phyloP scores from a whole-genome alignment of 1,140 invertebrate genomes.

The Leptoteleia sp. region DNA sequence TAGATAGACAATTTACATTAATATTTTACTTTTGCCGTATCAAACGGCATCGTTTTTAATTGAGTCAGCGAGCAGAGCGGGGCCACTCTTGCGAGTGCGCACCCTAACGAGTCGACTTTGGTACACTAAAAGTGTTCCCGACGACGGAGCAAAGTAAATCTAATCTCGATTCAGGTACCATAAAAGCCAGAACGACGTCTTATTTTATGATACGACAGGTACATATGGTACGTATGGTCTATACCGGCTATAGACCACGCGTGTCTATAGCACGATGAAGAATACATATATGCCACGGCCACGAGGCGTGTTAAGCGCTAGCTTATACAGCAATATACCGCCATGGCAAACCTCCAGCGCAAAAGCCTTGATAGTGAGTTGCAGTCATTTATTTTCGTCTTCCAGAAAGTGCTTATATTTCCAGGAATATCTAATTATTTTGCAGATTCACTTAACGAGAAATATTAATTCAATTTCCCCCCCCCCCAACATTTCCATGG shows the following conservation, averaged over 20 bases:
- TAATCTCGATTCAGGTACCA: conserved; percentile 76
- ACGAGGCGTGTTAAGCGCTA: conserved; percentile 65
- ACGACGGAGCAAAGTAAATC: conserved; percentile 73
- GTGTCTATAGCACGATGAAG: conserved; percentile 19
- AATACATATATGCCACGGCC: conserved; percentile 45
- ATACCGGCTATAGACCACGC: conserved; percentile 1
- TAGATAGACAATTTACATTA: neutral
- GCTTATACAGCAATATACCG: conserved; percentile 69
- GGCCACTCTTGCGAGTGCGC: conserved; percentile 23
- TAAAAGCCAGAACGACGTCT: conserved; percentile 76
- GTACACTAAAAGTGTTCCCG: conserved; percentile 49
- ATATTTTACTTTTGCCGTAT: conserved; percentile 1
- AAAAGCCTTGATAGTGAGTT: conserved; percentile 43
- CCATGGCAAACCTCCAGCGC: conserved; percentile 34
- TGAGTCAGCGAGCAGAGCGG: conserved; percentile 3
- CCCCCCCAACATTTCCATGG: too few relatives aligned
- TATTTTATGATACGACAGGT: conserved; percentile 76
- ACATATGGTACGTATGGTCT: conserved; percentile 60
- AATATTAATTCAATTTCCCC: too few relatives aligned
- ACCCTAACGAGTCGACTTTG: conserved; percentile 22
- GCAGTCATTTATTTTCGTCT: conserved; percentile 39
- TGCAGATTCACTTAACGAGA: neutral
- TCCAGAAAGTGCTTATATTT: conserved; percentile 31
- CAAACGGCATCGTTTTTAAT: conserved; percentile 33
- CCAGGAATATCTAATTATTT: conserved; percentile 31